Evolutionary conservation across 2,888 invertebrate species (phyloP), one percentile per base, ranked within the genome.

Genomic region (Acrobeloides nanus): DNA sequence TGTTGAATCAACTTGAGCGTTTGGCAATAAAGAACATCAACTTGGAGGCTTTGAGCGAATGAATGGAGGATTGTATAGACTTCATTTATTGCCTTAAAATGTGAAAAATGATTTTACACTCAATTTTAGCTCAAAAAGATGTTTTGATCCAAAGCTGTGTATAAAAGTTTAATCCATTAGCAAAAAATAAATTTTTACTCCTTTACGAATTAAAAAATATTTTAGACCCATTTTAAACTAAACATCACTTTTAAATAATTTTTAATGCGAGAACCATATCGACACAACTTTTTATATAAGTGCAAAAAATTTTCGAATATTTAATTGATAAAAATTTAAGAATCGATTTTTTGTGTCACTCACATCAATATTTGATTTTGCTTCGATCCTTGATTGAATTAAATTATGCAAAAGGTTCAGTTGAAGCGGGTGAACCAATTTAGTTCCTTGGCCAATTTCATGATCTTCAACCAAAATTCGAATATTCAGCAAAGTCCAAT

Each of bases 391-490:
- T 25, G 87, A 84, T 77, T 97, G 97, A 1, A 90, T 84, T 24
- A 95, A 81, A 68, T 90, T 87, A 67, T 93, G 90, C 44, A 97
- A 84, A 77, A 88, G 92, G 47, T 76, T 74, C 15, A 80, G 69
- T 72, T 88, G 95, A 7, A 92, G 80, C 4, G 86, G 84, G 78
- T 97, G 97, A 2, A 95, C 93, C 47, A 99, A 79, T 0, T 88
- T 83, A 76, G 89, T 89, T 12, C 95, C 95, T 81, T 90, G 90
- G 8, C 73, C 72, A 8, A 74, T 92, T 79, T 95, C 95, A 75
- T 85, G 86, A 73, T 97, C 95, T 74, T 92, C 89, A 2, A 97
- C 93, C 12, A 97, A 80, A 67, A 97, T 85, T 66, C 89, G 87
- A 61, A 99, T 86, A 75, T 92, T 89, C 49, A 97, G 79, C 43